Evolutionary conservation across 2,797 vertebrate genomes (phyloP).

Genomic region (Cottoperca gobio): DNA sequence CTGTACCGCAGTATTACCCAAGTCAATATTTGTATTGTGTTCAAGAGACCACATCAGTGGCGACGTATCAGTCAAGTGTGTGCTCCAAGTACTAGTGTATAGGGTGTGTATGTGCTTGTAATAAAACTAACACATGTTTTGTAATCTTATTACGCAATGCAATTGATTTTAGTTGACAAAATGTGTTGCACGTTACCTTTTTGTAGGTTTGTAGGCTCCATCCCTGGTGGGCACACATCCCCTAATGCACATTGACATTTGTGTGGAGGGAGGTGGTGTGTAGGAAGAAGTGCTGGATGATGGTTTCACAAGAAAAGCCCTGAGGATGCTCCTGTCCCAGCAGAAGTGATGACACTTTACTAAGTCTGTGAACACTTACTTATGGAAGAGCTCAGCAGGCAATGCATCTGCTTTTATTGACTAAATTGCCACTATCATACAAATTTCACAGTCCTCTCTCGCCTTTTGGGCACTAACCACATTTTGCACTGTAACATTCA

Average conservation of each 20-base stretch:
- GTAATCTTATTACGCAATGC: background rate
- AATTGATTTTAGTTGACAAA: constrained; percentile 11
- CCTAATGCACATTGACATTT: constrained; percentile 46
- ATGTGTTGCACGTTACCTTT: constrained; percentile 1
- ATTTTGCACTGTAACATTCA: constrained; percentile 23
- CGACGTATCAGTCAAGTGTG: background rate
- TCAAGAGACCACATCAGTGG: background rate
- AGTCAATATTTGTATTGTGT: background rate
- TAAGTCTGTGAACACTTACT: constrained; percentile 61
- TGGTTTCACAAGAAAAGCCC: constrained; percentile 63
- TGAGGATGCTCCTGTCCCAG: constrained; percentile 60
- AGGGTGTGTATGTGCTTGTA: background rate
- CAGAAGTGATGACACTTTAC: constrained; percentile 67
- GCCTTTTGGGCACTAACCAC: constrained; percentile 43
- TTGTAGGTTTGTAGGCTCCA: constrained; percentile 16
- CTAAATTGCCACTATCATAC: constrained; percentile 58
- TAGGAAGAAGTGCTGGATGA: constrained; percentile 54
- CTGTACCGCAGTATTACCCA: background rate
- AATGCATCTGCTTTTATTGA: constrained; percentile 68
- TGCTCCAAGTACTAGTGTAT: background rate
- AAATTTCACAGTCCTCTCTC: constrained; percentile 51
- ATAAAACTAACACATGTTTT: background rate
- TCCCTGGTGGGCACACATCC: constrained; percentile 47
- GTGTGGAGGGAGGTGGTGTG: constrained; percentile 43
- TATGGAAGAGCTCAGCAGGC: constrained; percentile 58